Conservation (phyloP, 1,140 invertebrate genomes). For the Anthonomus grandis region DNA sequence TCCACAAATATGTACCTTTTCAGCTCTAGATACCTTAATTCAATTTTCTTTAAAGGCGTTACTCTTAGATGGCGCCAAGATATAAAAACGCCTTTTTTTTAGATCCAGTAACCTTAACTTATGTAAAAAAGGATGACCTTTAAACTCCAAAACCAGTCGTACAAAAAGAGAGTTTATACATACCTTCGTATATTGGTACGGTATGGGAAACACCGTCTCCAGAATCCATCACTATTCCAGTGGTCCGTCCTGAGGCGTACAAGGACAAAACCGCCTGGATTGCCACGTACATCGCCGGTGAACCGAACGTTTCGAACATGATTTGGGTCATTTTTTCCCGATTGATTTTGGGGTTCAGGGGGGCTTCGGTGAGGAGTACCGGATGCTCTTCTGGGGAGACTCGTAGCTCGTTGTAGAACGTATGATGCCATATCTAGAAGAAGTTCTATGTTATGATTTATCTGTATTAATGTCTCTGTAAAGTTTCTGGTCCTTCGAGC, state of each 20-base stretch:
- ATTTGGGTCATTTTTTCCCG: slow-evolving; percentile 70
- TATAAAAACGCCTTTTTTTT: too few species aligned
- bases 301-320: slow-evolving; percentile 85
- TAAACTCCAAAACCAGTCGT: too few species aligned
- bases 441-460: too few species aligned
- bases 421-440: slow-evolving; percentile 82
- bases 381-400: slow-evolving; percentile 90
- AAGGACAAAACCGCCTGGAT: slow-evolving; percentile 80
- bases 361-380: slow-evolving; percentile 84
- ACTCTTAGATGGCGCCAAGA: too few species aligned
- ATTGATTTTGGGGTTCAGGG: slow-evolving; percentile 81
- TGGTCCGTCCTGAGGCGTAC: slow-evolving; percentile 82
- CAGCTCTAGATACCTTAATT: not conserved
- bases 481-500: too few species aligned
- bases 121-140: too few species aligned
- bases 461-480: too few species aligned
- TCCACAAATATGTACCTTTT: not conserved
- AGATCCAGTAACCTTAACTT: too few species aligned
- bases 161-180: too few species aligned
- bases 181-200: slow-evolving; percentile 80
- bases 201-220: slow-evolving; percentile 82
- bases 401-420: slow-evolving; percentile 88
- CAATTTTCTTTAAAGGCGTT: not conserved
- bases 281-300: slow-evolving; percentile 79
- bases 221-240: slow-evolving; percentile 63